Conservation (phyloP, 2,888 invertebrate genomes). For the Mallateleia sp. region DNA sequence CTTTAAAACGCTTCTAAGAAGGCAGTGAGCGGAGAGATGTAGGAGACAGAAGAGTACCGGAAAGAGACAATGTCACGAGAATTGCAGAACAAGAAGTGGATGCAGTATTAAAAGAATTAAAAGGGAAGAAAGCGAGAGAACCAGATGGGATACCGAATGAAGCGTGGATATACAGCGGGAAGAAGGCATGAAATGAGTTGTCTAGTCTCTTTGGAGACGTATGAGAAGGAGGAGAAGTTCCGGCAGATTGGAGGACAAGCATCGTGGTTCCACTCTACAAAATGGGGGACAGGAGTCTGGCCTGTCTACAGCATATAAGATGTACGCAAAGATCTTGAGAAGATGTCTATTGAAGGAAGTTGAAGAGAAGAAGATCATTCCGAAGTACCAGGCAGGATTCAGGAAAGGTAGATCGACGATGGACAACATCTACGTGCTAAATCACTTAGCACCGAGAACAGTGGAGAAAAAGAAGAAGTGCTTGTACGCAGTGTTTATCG, state of each 20-base stretch:
- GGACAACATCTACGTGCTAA: background rate
- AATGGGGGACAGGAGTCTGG: constrained; percentile 45
- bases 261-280: constrained; percentile 69
- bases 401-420: constrained; percentile 4
- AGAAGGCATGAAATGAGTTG: background rate
- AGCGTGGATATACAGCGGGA: constrained; percentile 55
- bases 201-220: background rate
- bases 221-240: constrained; percentile 53
- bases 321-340: constrained; percentile 62
- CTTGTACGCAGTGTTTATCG: background rate
- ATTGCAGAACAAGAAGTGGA: constrained; percentile 26
- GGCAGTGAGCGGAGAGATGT: background rate
- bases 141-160: constrained; percentile 66
- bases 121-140: constrained; percentile 57
- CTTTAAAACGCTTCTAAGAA: background rate
- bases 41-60: background rate
- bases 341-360: constrained; percentile 51
- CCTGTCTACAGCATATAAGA: constrained; percentile 66
- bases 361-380: constrained; percentile 10
- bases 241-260: constrained; percentile 63
- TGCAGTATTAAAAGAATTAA: constrained; percentile 19
- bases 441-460: background rate
- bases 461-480: background rate
- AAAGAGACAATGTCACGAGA: background rate
- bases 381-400: constrained; percentile 3